These are phyloP conservation scores for Metallyticus violacea DNA, from an alignment of 2,888 invertebrate genomes.

Conservation along the genomic window DNA sequence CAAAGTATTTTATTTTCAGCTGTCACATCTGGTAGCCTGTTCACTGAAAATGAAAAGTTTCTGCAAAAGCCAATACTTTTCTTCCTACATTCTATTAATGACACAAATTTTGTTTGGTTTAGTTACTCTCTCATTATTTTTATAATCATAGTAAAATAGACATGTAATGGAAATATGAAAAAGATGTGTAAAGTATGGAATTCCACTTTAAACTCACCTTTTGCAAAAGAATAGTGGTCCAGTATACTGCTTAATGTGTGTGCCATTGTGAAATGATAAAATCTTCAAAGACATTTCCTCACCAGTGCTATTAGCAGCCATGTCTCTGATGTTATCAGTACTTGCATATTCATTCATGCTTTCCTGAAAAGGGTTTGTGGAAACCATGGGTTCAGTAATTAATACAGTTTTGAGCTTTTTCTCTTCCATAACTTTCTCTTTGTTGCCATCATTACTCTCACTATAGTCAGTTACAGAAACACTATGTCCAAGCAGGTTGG, in stretches of 20 bases:
- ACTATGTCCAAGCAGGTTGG: not conserved
- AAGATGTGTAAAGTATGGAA: too few species aligned
- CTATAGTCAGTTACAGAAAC: too few species aligned
- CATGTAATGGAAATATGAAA: too few species aligned
- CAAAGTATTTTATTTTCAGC: too few species aligned
- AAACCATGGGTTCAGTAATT: not conserved
- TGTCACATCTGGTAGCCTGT: too few species aligned
- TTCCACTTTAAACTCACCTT: not conserved
- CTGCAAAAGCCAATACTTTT: too few species aligned
- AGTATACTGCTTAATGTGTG: not conserved
- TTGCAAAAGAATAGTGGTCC: not conserved
- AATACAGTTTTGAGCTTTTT: not conserved
- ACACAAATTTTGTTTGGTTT: too few species aligned
- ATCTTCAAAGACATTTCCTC: not conserved
- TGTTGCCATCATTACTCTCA: not conserved
- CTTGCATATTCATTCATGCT: not conserved
- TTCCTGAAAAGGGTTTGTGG: not conserved
- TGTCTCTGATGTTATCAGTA: not conserved
- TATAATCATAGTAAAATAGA: too few species aligned
- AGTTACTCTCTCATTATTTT: too few species aligned
- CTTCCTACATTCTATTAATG: too few species aligned
- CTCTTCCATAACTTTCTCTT: not conserved
- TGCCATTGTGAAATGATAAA: not conserved
- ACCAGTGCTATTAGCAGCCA: not conserved
- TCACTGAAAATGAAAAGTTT: too few species aligned